Evolutionary conservation across 2,888 invertebrate species (phyloP), one percentile per base, ranked within the genome.

Genomic region (Platycnemis pennipes): DNA sequence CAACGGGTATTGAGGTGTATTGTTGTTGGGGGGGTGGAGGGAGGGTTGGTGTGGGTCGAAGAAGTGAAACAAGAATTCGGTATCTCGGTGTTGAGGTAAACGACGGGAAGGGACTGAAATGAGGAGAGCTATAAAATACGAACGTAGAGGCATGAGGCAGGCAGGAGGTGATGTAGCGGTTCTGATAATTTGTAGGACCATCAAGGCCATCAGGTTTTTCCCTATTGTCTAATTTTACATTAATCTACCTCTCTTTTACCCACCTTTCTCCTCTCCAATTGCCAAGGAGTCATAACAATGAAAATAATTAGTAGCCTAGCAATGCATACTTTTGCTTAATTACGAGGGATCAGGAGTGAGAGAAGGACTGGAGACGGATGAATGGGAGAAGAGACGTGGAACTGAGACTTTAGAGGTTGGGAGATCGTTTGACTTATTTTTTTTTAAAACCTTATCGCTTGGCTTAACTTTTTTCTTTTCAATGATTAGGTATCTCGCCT

Each of bases 131-230:
- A 11, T 77, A 37, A 77, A 94, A 56, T 56, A 56, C 26, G 87
- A 42, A 46, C 8, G 88, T n/a, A 88, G 44, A 37, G 89, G n/a
- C 31, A 5, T 86, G 37, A 37, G 37, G 31, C n/a, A 26, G 53
- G 86, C 22, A 86, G 42, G 56, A 45, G 31, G 31, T 56, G 94
- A 37, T 5, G 49, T 46, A 46, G 46, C 19, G 44, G 37, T 45
- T 37, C 45, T 16, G 69, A 86, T 19, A 94, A 94, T 45, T 56
- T 86, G 88, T 53, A 22, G 94, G 53, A 49, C 85, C 94, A 77
- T 69, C 69, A 85, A 37, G 63, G 31, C 85, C 69, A 49, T 85
- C 45, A 49, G 69, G 46, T 53, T 53, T 87, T 94, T 49, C 2
- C 56, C 85, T 42, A 7, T 26, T 53, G 0, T 37, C 42, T 19